phyloP scores from a whole-genome alignment of 2,797 vertebrate species.

The Myripristis murdjan region DNA sequence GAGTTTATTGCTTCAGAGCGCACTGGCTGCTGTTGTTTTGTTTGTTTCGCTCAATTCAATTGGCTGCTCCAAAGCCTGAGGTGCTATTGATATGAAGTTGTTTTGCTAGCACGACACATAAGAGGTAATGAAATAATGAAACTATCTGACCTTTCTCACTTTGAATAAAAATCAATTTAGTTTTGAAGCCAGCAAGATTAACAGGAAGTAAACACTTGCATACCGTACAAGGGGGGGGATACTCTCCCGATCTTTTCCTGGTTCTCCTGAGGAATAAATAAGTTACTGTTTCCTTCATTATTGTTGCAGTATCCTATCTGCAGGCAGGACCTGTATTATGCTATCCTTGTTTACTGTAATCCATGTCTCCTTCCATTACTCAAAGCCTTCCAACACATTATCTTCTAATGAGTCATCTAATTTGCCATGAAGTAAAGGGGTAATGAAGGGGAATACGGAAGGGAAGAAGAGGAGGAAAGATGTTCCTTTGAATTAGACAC shows the following conservation, averaged over 20 bases:
- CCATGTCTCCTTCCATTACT: neutral
- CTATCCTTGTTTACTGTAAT: neutral
- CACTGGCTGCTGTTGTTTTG: slow-evolving; percentile 27
- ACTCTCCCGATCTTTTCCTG: neutral
- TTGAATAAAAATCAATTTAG: slow-evolving; percentile 48
- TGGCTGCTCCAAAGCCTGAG: slow-evolving; percentile 22
- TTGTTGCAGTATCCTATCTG: neutral
- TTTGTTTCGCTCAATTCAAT: slow-evolving; percentile 54
- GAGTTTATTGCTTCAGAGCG: slow-evolving; percentile 49
- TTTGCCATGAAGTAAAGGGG: neutral
- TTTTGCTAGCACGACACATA: slow-evolving; percentile 43
- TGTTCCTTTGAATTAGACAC: neutral
- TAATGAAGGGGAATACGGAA: neutral
- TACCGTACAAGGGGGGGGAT: neutral
- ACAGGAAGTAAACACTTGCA: slow-evolving; percentile 30
- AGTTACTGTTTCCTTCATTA: neutral
- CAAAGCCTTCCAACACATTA: neutral
- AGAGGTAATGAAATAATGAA: slow-evolving; percentile 44
- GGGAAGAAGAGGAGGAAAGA: neutral
- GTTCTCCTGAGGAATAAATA: neutral
- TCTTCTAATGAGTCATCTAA: neutral
- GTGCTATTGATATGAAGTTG: slow-evolving; percentile 39
- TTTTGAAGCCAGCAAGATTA: slow-evolving; percentile 31
- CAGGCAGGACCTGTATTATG: neutral
- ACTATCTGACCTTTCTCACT: slow-evolving; percentile 43